Evolutionary conservation across 2,797 vertebrate species (phyloP).

Genomic region (Coregonus sp.): DNA sequence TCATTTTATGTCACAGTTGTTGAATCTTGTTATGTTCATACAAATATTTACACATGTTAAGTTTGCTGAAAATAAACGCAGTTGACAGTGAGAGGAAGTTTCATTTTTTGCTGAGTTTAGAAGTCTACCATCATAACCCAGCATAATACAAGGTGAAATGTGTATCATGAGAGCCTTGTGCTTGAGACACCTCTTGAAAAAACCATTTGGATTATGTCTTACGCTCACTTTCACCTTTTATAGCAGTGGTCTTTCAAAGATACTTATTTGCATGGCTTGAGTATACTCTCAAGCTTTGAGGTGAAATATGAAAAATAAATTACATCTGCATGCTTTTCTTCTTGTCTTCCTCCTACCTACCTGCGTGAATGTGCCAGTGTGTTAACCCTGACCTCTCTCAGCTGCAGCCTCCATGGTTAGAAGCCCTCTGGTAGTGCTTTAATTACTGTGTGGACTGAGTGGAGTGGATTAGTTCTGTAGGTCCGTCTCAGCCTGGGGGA

Average conservation of each 20-base stretch:
- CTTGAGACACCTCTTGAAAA: slow-evolving; percentile 8
- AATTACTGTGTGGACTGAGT: slow-evolving; percentile 38
- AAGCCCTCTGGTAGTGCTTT: slow-evolving; percentile 38
- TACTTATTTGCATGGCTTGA: slow-evolving; percentile 16
- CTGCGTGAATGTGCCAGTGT: slow-evolving; percentile 23
- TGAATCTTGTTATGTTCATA: no score
- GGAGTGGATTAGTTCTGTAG: slow-evolving; percentile 42
- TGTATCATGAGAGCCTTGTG: not conserved
- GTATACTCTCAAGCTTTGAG: slow-evolving; percentile 12
- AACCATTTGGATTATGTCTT: slow-evolving; percentile 20
- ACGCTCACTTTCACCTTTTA: slow-evolving; percentile 31
- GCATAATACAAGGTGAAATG: slow-evolving; percentile 9
- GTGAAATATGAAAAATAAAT: slow-evolving; percentile 8
- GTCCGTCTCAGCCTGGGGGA: slow-evolving; percentile 28
- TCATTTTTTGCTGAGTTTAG: no score
- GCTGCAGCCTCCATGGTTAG: slow-evolving; percentile 13
- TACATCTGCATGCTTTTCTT: not conserved
- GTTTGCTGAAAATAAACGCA: no score
- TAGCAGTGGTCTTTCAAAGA: slow-evolving; percentile 38
- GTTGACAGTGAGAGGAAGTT: no score
- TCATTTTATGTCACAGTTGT: no score
- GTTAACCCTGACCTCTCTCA: slow-evolving; percentile 8
- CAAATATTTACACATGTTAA: no score
- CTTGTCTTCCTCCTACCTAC: not conserved
- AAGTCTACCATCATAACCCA: not conserved